Evolutionary conservation across 2,797 vertebrate genomes (phyloP).

Genomic region (Sebastes kiyomatsui): DNA sequence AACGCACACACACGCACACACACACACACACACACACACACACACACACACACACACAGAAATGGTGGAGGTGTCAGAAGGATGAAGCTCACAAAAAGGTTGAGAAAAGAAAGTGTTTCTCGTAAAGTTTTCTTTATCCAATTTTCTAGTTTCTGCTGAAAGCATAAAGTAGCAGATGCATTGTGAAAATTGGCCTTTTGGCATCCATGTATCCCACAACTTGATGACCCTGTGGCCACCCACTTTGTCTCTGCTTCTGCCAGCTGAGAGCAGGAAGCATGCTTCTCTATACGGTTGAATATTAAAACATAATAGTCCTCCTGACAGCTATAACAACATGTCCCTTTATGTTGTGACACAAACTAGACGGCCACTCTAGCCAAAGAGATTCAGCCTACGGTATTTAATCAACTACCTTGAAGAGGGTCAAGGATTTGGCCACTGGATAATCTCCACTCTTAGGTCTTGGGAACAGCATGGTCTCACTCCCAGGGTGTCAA

Average conservation of each 20-base stretch:
- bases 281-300: background rate
- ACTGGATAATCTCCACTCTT: background rate
- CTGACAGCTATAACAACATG: background rate
- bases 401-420: background rate
- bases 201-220: background rate
- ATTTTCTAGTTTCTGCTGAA: background rate
- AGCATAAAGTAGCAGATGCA: background rate
- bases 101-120: background rate
- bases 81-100: background rate
- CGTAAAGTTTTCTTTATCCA: background rate
- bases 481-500: no score
- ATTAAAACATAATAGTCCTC: background rate
- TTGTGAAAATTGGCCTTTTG: background rate
- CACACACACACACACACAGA: background rate
- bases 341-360: background rate
- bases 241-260: background rate
- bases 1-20: background rate
- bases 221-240: background rate
- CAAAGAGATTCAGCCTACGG: rapidly evolving
- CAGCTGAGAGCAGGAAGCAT: background rate
- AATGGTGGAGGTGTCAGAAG: background rate
- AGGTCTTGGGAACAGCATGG: background rate
- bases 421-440: background rate
- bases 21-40: background rate
- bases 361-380: background rate